These are phyloP conservation scores for Eutrigla gurnardus DNA, from an alignment of 2,797 vertebrate species.

Conservation along the genomic window DNA sequence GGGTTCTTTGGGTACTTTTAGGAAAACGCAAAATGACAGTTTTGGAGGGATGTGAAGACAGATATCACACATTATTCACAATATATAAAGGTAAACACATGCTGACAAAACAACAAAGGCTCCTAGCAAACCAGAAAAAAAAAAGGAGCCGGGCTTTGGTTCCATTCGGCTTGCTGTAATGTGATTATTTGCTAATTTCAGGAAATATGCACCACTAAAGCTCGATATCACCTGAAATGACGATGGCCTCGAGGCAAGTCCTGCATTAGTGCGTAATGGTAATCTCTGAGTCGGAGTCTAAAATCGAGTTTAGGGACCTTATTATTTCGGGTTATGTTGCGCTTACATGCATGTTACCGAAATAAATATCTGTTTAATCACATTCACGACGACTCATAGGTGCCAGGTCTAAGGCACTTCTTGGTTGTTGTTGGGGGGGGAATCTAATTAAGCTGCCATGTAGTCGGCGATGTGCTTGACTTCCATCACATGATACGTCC, in stretches of 20 bases:
- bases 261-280: constrained; percentile 27
- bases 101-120: background rate
- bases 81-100: too few relatives aligned
- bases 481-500: constrained; percentile 9
- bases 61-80: background rate
- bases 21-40: background rate
- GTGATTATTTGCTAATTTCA: constrained; percentile 25
- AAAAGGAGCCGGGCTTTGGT: background rate
- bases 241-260: constrained; percentile 23
- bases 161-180: constrained; percentile 20
- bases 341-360: constrained; percentile 20
- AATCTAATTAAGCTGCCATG: constrained; percentile 50
- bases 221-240: constrained; percentile 22
- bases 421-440: constrained; percentile 18
- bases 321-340: constrained; percentile 40
- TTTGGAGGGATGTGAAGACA: background rate
- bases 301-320: constrained; percentile 28
- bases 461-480: constrained; percentile 15
- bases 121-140: background rate
- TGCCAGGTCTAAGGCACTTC: constrained; percentile 9
- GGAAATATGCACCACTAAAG: constrained; percentile 6
- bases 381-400: constrained; percentile 42
- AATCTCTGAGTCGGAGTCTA: constrained; percentile 9
- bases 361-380: constrained; percentile 48
- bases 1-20: background rate